Base-by-base conservation (phyloP, 2,888 invertebrate genomes). In the Urechis unicinctus region DNA sequence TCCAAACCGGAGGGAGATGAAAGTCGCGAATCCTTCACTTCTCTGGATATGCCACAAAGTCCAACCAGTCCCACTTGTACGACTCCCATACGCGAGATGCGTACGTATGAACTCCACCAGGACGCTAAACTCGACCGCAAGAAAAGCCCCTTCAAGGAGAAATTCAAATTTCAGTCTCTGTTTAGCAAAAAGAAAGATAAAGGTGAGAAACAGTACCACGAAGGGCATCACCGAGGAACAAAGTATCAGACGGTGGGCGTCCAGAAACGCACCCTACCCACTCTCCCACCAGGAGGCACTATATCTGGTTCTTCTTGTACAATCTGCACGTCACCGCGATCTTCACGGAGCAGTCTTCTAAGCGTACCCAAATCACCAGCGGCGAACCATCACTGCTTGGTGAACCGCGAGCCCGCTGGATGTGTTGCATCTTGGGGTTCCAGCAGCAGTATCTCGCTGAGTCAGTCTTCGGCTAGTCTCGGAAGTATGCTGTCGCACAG, bases 121-220 rank as follows among this genome's bases (percentile, higher is more conserved):
- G 22, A 22, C 5, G 21, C 47, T 13, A 6, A 29, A 30, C 21
- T 25, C 25, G 42, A 50, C 26, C 24, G 50, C n/a, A 13, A 46
- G 50, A 42, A 49, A 24, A 44, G 50, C 24, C 50, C 55, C 4
- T 51, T 51, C 1, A 58, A 52, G 31, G 56, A 56, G 9, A 58
- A 55, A 41, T 55, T 58, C 49, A 50, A 55, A 43, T 49, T 56
- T 28, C 55, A 55, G 52, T 55, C 44, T 45, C 36, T 58, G 9
- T 58, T 58, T 29, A 52, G 36, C 17, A 45, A 9, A 21, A 45
- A 45, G 45, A 36, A 36, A 36, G 13, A 6, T 9, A 6, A 6
- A 36, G 13, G 13, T 9, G 21, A 21, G 5, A 9, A 21, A 21
- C 13, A 9, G 13, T 21, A 21, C 45, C 45, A 17, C 45, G 6